Percentiles rank a stretch among this genome's conserved stretches.
phyloP scores from a whole-genome alignment of 1,140 invertebrate species.

The Papilio glaucus region DNA sequence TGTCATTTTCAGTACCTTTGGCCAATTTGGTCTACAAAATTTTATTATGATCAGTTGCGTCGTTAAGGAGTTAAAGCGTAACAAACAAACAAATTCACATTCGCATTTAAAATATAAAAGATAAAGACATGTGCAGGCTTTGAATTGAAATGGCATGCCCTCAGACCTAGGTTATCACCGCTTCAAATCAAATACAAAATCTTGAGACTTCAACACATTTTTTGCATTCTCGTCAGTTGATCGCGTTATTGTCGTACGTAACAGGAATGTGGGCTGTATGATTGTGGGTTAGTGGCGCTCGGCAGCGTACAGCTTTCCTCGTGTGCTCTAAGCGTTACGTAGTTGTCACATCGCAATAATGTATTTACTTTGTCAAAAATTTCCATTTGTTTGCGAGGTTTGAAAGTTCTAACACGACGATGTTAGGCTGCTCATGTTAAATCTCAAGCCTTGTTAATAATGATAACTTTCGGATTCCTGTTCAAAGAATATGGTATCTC shows the following conservation, averaged over 20 bases:
- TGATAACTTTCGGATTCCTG: neutral
- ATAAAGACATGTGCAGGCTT: no score
- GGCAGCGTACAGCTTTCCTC: conserved; percentile 40
- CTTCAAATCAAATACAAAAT: no score
- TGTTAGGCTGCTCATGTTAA: neutral
- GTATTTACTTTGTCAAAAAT: conserved; percentile 34
- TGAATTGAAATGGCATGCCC: no score
- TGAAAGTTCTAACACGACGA: neutral
- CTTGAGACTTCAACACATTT: no score
- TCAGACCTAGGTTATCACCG: no score
- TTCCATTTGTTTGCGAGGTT: conserved; percentile 44
- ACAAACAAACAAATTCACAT: no score
- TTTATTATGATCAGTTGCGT: no score
- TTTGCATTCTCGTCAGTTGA: conserved; percentile 47
- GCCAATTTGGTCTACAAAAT: no score
- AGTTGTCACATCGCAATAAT: neutral
- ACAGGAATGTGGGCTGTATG: conserved; percentile 62
- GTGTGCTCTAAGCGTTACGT: neutral
- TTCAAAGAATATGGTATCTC: no score
- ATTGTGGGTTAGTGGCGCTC: conserved; percentile 72
- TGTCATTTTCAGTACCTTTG: no score
- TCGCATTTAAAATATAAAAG: no score
- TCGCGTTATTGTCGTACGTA: conserved; percentile 56
- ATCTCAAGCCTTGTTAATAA: neutral
- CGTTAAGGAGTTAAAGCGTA: no score